phyloP scores from a whole-genome alignment of 2,888 invertebrate species.

The Chrysomela aeneicollis region DNA sequence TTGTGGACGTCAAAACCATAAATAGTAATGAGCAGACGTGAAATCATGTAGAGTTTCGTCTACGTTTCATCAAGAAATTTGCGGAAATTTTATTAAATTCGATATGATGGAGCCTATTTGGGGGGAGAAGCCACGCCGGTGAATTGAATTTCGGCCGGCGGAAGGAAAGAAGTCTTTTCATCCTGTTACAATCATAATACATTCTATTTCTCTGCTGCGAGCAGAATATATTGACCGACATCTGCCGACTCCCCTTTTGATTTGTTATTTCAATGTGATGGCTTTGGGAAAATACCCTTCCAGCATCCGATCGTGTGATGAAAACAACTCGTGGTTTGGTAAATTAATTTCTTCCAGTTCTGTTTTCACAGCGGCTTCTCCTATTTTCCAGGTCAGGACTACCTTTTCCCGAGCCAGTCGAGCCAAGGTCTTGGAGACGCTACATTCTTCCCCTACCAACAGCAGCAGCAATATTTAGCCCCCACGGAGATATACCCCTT shows the following conservation, averaged over 20 bases:
- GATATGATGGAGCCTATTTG: constrained; percentile 24
- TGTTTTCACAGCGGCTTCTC: too few relatives aligned
- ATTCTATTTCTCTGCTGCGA: constrained; percentile 5
- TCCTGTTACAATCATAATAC: constrained; percentile 26
- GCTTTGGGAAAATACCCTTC: too few relatives aligned
- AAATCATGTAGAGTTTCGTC: too few relatives aligned
- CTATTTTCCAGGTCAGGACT: constrained; percentile 61
- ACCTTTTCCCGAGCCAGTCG: constrained; percentile 54
- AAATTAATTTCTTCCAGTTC: too few relatives aligned
- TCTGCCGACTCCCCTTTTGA: background rate
- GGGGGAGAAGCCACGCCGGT: constrained; percentile 20
- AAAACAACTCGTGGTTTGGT: too few relatives aligned
- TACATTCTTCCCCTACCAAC: constrained; percentile 54
- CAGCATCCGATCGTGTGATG: too few relatives aligned
- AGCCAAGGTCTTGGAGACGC: constrained; percentile 32
- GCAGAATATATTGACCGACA: background rate
- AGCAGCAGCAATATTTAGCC: constrained; percentile 40
- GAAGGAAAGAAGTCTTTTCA: constrained; percentile 22
- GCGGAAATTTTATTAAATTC: constrained; percentile 27
- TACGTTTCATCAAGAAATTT: too few relatives aligned
- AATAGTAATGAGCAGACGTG: too few relatives aligned
- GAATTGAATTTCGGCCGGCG: constrained; percentile 22
- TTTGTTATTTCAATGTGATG: too few relatives aligned
- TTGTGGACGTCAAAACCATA: too few relatives aligned
- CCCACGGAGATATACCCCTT: constrained; percentile 52